Conservation (phyloP, 2,797 vertebrate genomes). For the Xenentodon cancila region DNA sequence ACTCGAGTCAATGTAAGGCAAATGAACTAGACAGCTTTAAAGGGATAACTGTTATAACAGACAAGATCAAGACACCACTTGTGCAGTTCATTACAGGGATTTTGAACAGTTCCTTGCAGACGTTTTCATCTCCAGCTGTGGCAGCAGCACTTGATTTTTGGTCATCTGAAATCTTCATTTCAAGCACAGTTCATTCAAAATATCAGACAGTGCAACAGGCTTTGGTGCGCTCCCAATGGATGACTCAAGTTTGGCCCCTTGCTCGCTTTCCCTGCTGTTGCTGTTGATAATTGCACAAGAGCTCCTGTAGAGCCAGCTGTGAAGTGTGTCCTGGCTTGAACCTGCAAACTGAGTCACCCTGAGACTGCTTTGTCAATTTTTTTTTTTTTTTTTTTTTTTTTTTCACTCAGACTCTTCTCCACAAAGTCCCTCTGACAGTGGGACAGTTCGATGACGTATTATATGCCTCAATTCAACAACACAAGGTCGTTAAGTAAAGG, state of each 20-base stretch:
- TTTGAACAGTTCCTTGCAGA: slow-evolving; percentile 11
- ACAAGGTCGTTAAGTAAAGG: slow-evolving; percentile 28
- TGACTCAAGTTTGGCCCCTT: slow-evolving; percentile 61
- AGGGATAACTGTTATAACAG: slow-evolving; percentile 26
- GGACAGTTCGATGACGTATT: slow-evolving; percentile 14
- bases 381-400: slow-evolving; percentile 27
- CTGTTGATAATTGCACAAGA: slow-evolving; percentile 78
- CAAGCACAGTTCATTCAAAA: slow-evolving; percentile 35
- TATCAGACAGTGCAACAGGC: slow-evolving; percentile 48
- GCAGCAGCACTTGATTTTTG: slow-evolving; percentile 24
- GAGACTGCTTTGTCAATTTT: slow-evolving; percentile 48
- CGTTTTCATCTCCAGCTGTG: slow-evolving; percentile 26
- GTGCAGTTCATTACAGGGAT: slow-evolving; percentile 15
- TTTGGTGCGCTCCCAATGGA: slow-evolving; percentile 36
- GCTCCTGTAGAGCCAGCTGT: slow-evolving; percentile 80
- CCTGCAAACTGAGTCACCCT: slow-evolving; percentile 74
- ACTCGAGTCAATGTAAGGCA: slow-evolving; percentile 48
- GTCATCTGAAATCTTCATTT: slow-evolving; percentile 37
- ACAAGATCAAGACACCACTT: slow-evolving; percentile 29
- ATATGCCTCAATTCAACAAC: slow-evolving; percentile 18
- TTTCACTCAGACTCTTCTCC: slow-evolving; percentile 41
- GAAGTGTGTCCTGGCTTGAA: slow-evolving; percentile 79
- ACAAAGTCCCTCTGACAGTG: slow-evolving; percentile 42
- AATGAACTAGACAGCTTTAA: slow-evolving; percentile 37
- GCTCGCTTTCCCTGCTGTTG: slow-evolving; percentile 57